phyloP scores from a whole-genome alignment of 2,113 vertebrate species.

The Clarias batrachus region DNA sequence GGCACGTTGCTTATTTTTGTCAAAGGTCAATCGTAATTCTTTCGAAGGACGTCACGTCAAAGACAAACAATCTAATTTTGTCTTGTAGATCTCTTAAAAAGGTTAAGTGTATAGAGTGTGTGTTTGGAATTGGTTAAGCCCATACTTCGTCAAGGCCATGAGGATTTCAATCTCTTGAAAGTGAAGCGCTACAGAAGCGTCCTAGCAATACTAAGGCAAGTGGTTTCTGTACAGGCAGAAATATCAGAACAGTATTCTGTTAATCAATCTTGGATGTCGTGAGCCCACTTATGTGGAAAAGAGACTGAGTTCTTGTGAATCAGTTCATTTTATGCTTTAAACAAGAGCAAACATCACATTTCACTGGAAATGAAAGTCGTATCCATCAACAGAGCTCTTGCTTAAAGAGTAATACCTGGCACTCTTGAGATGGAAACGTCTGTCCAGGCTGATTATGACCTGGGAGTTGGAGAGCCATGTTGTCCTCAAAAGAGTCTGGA shows the following conservation, averaged over 20 bases:
- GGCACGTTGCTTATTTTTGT: neutral
- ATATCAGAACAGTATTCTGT: neutral
- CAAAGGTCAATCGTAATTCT: conserved; percentile 13
- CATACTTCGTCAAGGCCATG: neutral
- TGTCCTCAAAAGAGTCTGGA: neutral
- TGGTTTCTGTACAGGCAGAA: neutral
- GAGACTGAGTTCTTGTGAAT: neutral
- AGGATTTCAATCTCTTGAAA: neutral
- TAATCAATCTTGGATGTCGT: neutral
- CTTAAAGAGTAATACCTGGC: neutral
- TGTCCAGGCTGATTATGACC: neutral
- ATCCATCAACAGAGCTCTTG: neutral
- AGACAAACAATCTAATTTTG: neutral
- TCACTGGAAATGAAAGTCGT: neutral
- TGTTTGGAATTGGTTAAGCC: neutral
- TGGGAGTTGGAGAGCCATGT: neutral
- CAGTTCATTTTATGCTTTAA: neutral
- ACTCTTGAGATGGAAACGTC: neutral
- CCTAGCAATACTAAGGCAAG: neutral
- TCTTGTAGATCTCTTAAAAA: neutral
- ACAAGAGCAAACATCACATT: neutral
- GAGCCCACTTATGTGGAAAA: neutral
- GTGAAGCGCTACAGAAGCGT: neutral
- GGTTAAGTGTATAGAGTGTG: neutral
- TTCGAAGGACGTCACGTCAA: neutral